Percentiles rank a stretch among this genome's conserved stretches.
Evolutionary conservation across 1,140 invertebrate species (phyloP).

Genomic region (Rhopalosiphum maidis): DNA sequence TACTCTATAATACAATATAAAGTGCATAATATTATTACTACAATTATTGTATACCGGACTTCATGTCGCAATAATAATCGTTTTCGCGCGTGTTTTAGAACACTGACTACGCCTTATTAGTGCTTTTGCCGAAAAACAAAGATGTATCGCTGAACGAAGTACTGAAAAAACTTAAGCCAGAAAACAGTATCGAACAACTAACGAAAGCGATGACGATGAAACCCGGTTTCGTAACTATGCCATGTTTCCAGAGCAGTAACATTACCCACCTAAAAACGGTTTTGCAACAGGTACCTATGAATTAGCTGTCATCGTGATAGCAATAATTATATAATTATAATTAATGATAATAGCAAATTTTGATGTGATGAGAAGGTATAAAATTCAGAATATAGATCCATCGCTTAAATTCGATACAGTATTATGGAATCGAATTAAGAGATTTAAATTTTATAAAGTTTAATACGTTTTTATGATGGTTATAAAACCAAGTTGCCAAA

Average conservation of each 20-base stretch:
- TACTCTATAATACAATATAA: too few species aligned
- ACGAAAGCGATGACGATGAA: slow-evolving; percentile 4
- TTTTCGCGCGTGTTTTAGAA: slow-evolving; percentile 15
- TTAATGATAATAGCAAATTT: not conserved
- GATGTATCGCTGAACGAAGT: not conserved
- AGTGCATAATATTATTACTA: too few species aligned
- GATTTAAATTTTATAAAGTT: too few species aligned
- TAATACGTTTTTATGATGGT: too few species aligned
- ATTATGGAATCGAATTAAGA: too few species aligned
- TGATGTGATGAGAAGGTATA: not conserved
- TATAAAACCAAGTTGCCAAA: too few species aligned
- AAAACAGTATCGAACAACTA: not conserved
- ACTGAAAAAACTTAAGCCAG: not conserved
- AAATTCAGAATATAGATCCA: too few species aligned
- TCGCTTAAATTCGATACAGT: too few species aligned
- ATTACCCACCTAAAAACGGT: slow-evolving; percentile 23
- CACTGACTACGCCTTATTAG: slow-evolving; percentile 14
- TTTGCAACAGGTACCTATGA: slow-evolving; percentile 31
- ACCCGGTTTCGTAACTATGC: slow-evolving; percentile 38
- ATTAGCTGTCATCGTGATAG: not conserved
- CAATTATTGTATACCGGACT: too few species aligned
- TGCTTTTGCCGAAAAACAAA: slow-evolving; percentile 33
- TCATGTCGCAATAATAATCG: not conserved
- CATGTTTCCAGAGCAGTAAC: slow-evolving; percentile 42
- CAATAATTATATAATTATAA: not conserved